A percentile compares a stretch with the other conserved stretches of the same genome.
phyloP scores from a whole-genome alignment of 30 jellyfish, hydroid and myxozoan genomes.

The Aurelia aurita complex sp. Pacific region DNA sequence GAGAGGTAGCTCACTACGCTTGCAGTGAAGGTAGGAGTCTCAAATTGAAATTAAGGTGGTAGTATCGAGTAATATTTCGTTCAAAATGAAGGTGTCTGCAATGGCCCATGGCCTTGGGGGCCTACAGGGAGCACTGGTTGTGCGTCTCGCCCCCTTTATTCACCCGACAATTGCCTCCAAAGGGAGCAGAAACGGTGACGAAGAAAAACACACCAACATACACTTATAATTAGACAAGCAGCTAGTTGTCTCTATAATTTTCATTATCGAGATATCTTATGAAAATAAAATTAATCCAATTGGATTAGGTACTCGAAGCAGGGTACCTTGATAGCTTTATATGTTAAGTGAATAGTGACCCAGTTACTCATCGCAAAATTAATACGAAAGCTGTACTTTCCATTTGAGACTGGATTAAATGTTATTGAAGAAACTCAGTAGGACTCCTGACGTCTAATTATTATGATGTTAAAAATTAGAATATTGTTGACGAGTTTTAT shows the following conservation, averaged over 20 bases:
- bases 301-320: conserved; percentile 54
- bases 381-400: neutral
- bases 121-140: too few relatives aligned
- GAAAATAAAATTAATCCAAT: conserved; percentile 58
- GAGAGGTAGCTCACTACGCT: too few relatives aligned
- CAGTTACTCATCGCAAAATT: conserved; percentile 15
- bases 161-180: too few relatives aligned
- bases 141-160: too few relatives aligned
- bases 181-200: neutral
- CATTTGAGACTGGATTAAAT: conserved; percentile 34
- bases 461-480: conserved; percentile 14
- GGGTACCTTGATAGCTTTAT: conserved; percentile 30
- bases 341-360: conserved; percentile 63
- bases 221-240: conserved; percentile 31
- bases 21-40: too few relatives aligned
- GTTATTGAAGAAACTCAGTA: conserved; percentile 44
- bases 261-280: conserved; percentile 39
- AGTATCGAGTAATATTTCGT: too few relatives aligned
- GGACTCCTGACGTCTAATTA: conserved; percentile 7
- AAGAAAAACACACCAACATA: conserved; percentile 17
- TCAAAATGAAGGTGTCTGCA: too few relatives aligned
- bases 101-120: too few relatives aligned
- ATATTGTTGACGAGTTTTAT: conserved; percentile 3
- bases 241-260: conserved; percentile 43
- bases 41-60: too few relatives aligned